Base-by-base conservation (phyloP, 2,797 vertebrate genomes). In the Setipinna tenuifilis region DNA sequence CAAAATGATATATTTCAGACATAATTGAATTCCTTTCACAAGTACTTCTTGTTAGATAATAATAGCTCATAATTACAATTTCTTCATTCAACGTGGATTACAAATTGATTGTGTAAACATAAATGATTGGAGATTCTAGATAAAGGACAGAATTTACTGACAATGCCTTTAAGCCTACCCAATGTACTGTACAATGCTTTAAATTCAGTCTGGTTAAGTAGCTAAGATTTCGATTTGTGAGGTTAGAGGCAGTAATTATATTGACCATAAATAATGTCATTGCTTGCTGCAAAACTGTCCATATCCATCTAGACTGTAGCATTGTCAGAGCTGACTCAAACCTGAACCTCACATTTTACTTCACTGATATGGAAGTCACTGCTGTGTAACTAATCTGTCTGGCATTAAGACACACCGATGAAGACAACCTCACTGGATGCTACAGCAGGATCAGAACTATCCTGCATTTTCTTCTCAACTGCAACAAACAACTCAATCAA, bases 1-100 rank as follows among this genome's bases (percentile, higher is more conserved):
- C 93, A 95, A 94, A 95, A 95, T 95, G 94, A 92, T 91, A 62
- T 85, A 46, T 86, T 86, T 82, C 86, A 44, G 58, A 78, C 71
- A 78, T 65, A 88, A 91, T 88, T 87, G 82, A 86, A 87, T 87
- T 90, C 83, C 75, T 86, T 83, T 61, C 31, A 84, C 87, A 84
- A 86, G 1, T 0, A 83, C 88, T 90, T 85, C 90, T 89, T 83
- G 84, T 50, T 88, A 82, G 59, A 86, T 59, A 61, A 28, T 46
- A 65, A 78, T 35, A 71, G 68, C 16, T 75, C 41, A 75, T 78
- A 44, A 78, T 78, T 44, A 17, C 17, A 78, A 4, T 46, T 12
- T 68, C 78, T 82, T 68, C 17, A 85, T 82, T 82, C 61, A 81
- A 68, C 41, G 21, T 62, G 57, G 78, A 65, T 68, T 71, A 82